Conservation (phyloP, 2,113 vertebrate species). For the Mobula birostris region DNA sequence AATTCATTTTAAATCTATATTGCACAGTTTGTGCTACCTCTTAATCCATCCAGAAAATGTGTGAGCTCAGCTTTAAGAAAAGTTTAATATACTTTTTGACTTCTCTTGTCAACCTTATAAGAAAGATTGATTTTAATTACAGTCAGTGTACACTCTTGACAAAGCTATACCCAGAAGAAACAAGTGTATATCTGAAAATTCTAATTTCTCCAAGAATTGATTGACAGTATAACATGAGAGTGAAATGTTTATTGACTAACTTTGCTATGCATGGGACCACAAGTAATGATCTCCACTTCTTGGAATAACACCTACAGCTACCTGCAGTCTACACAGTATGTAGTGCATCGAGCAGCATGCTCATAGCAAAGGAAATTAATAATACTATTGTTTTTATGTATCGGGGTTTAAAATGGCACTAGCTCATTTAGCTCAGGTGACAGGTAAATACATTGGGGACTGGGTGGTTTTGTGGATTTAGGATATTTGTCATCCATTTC, state of each 20-base stretch:
- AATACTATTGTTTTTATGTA: not conserved
- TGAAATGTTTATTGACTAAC: not conserved
- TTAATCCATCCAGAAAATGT: not conserved
- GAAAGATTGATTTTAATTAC: not conserved
- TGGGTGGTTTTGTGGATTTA: not conserved
- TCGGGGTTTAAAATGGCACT: not conserved
- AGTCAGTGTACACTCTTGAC: not conserved
- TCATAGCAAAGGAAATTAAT: not conserved
- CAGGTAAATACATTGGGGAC: not conserved
- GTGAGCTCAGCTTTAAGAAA: not conserved
- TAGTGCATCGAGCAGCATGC: not conserved
- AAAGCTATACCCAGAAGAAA: not conserved
- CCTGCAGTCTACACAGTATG: not conserved
- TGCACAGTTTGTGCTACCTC: not conserved
- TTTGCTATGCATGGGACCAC: not conserved
- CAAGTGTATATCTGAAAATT: not conserved
- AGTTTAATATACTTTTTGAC: not conserved
- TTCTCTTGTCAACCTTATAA: not conserved
- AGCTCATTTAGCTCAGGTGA: not conserved
- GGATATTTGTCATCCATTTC: not conserved
- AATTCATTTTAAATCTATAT: not conserved
- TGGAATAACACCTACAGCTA: not conserved
- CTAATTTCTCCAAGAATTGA: not conserved
- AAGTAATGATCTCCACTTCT: not conserved
- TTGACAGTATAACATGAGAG: not conserved